These are phyloP conservation scores for Chondrosia reniformis DNA, from an alignment of 37 sponge, comb jelly and placozoan genomes.

Conservation along the genomic window DNA sequence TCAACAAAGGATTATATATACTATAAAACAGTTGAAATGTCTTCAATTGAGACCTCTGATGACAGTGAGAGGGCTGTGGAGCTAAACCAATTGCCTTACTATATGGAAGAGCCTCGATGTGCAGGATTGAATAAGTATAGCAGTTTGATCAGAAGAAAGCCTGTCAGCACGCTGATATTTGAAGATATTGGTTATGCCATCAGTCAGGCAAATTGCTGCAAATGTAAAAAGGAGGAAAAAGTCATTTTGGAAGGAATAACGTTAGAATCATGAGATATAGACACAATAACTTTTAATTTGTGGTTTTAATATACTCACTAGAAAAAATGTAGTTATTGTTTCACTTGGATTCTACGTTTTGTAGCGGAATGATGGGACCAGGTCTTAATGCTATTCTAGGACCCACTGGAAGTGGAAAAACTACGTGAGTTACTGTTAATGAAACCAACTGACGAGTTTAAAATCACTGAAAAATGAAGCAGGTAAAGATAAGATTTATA, in stretches of 20 bases:
- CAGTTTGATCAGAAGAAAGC: not conserved
- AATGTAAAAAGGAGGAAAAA: not conserved
- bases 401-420: constrained; percentile 61
- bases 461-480: no score
- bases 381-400: constrained; percentile 59
- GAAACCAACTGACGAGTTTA: no score
- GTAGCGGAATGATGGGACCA: constrained; percentile 34
- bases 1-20: no score
- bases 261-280: not conserved
- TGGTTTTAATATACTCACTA: no score
- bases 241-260: not conserved
- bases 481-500: no score
- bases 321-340: no score
- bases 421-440: constrained; percentile 29
- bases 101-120: no score
- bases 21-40: no score
- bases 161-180: not conserved
- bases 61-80: no score
- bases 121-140: no score
- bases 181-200: not conserved
- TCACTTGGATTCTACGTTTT: not conserved
- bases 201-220: not conserved
- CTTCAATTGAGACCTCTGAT: no score
- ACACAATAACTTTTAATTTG: not conserved
- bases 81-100: no score